phyloP scores from a whole-genome alignment of 2,113 vertebrate genomes.

The Siniperca chuatsi region DNA sequence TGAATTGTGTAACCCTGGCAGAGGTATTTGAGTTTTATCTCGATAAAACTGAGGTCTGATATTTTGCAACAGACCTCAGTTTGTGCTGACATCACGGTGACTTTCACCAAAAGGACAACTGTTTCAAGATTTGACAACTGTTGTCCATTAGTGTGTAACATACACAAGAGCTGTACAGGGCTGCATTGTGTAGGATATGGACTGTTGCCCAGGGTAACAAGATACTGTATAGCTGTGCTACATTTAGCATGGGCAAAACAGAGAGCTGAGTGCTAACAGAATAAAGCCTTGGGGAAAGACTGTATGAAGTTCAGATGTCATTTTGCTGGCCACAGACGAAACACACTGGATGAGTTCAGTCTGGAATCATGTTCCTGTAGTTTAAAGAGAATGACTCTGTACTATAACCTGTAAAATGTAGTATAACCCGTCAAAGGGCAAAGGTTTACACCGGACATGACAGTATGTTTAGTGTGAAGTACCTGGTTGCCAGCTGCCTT shows the following conservation, averaged over 20 bases:
- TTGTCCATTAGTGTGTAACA: conserved; percentile 46
- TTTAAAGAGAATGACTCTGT: not conserved
- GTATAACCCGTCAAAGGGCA: not conserved
- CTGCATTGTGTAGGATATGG: conserved; percentile 35
- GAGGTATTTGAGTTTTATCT: not conserved
- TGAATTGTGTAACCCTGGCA: not conserved
- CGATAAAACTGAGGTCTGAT: not conserved
- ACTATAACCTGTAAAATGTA: not conserved
- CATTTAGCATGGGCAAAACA: conserved; percentile 52
- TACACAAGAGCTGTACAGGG: conserved; percentile 11
- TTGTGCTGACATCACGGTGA: not conserved
- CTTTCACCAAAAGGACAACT: conserved; percentile 19
- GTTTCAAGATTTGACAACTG: conserved; percentile 48
- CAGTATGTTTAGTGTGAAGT: conserved; percentile 51
- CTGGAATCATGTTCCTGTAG: conserved; percentile 17
- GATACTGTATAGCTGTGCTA: conserved; percentile 45
- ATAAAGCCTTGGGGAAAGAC: conserved; percentile 35
- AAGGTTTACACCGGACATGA: not conserved
- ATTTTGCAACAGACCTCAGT: conserved; percentile 2
- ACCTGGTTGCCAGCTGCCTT: conserved; percentile 98
- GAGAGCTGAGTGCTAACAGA: conserved; percentile 55
- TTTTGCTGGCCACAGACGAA: conserved; percentile 18
- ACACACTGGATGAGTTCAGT: conserved; percentile 20
- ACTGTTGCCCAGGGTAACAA: conserved; percentile 39
- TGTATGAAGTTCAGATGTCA: conserved; percentile 44